Evolutionary conservation across 2,888 invertebrate genomes (phyloP), one percentile per base, ranked within the genome.

Genomic region (Drosophila sordidapex): DNA sequence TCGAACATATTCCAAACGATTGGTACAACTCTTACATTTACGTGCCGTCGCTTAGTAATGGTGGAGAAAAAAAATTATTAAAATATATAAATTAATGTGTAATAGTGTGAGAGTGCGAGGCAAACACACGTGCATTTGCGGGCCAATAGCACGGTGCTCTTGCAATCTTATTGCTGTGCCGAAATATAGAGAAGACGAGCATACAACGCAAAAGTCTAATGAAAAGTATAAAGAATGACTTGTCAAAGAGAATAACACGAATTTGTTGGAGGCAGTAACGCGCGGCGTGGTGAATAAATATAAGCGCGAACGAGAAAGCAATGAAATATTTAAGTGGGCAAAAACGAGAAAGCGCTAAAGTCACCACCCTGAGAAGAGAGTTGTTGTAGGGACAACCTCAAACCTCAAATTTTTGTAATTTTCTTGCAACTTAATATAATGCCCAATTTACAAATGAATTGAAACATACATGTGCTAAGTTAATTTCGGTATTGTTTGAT

Each of bases 221-320:
- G 63, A 79, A 74, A 67, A 63, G n/a, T 61, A 59, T 60, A 53
- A 66, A 83, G 81, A 87, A 83, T 83, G 83, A 85, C 77, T 83
- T 85, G 86, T 57, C 68, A 83, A 70, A 72, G 58, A 67, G 62
- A 85, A 81, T 74, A 79, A 82, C 68, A 80, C 68, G 77, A 77
- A 78, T 67, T 69, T 79, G 73, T 81, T 70, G 54, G 63, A 40
- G 71, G 62, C 65, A 82, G 75, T 71, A 82, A 79, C 65, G 82
- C 79, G 79, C 76, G 75, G 73, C 82, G 82, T 87, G 83, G 87
- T 83, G 83, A 85, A 79, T 81, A 74, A 64, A 79, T 79, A 66
- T 79, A 78, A 68, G 79, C 79, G 79, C 73, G 77, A 79, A 79
- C 62, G 79, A 82, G 79, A 81, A 79, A 80, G 79, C 67, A 74